Evolutionary conservation across 1,140 invertebrate genomes (phyloP).

Genomic region (Tribolium castaneum): DNA sequence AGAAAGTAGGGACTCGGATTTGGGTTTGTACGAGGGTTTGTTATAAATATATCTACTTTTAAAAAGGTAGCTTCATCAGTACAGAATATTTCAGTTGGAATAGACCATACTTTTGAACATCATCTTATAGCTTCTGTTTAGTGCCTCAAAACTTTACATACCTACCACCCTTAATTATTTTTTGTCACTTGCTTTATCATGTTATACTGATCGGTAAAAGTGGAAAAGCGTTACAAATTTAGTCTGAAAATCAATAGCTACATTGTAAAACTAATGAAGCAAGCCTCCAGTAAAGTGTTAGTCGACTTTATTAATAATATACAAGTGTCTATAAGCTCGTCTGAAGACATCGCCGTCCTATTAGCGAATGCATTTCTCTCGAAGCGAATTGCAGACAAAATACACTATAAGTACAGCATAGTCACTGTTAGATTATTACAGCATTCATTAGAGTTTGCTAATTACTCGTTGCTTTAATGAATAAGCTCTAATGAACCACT

Average conservation of each 20-base stretch:
- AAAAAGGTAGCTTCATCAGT: too few relatives aligned
- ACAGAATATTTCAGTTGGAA: too few relatives aligned
- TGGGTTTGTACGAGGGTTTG: too few relatives aligned
- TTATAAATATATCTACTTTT: too few relatives aligned
- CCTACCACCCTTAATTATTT: too few relatives aligned
- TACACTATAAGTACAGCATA: constrained; percentile 58
- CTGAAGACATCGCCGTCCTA: constrained; percentile 43
- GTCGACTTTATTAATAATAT: constrained; percentile 14
- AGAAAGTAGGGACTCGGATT: too few relatives aligned
- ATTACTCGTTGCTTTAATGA: constrained; percentile 88
- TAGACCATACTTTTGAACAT: too few relatives aligned
- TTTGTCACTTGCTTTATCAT: neutral
- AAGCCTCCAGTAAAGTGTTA: neutral
- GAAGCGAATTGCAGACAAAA: constrained; percentile 58
- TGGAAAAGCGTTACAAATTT: too few relatives aligned
- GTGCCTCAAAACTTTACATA: too few relatives aligned
- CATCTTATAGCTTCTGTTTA: too few relatives aligned
- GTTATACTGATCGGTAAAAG: neutral
- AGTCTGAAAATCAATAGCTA: too few relatives aligned
- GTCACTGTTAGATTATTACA: constrained; percentile 63
- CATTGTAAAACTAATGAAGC: neutral
- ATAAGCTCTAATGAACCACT: constrained; percentile 88
- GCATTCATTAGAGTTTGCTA: constrained; percentile 84
- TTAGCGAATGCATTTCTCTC: constrained; percentile 43
- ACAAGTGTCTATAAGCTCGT: constrained; percentile 12